These are phyloP conservation scores for Bovichtus diacanthus DNA, from an alignment of 2,797 vertebrate species.

Conservation along the genomic window DNA sequence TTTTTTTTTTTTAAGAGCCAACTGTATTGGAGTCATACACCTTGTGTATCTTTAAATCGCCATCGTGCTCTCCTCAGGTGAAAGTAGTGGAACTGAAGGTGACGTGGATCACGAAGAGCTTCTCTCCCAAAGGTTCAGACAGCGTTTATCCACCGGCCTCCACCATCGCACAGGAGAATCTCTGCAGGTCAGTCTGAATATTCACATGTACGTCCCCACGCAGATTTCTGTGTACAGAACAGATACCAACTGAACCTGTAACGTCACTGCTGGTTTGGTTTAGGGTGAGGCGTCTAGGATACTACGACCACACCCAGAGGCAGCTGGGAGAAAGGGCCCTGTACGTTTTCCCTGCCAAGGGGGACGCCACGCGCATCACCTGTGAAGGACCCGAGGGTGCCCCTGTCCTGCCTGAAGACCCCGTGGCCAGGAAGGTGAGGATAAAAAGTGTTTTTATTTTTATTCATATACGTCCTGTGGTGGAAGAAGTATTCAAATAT, in stretches of 20 bases:
- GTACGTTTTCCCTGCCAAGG: slow-evolving; percentile 95
- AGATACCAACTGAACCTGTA: neutral
- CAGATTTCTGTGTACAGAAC: neutral
- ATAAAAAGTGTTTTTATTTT: neutral
- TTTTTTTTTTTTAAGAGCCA: neutral
- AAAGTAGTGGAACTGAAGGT: slow-evolving; percentile 96
- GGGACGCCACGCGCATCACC: slow-evolving; percentile 93
- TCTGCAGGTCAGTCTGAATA: slow-evolving; percentile 87
- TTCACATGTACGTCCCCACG: neutral
- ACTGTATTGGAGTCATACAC: neutral
- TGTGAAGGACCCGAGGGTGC: slow-evolving; percentile 94
- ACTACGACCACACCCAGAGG: slow-evolving; percentile 97
- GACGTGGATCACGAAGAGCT: slow-evolving; percentile 99
- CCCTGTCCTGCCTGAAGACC: slow-evolving; percentile 91
- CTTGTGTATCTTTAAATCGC: neutral
- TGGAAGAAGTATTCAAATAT: too few species aligned
- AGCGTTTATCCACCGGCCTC: slow-evolving; percentile 95
- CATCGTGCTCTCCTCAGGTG: slow-evolving; percentile 82
- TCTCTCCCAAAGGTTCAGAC: slow-evolving; percentile 95
- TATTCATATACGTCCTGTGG: neutral
- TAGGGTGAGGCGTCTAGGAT: slow-evolving; percentile 95
- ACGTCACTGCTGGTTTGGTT: neutral
- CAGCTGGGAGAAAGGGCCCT: slow-evolving; percentile 96
- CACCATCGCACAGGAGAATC: slow-evolving; percentile 93
- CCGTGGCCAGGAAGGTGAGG: slow-evolving; percentile 92